A percentile compares a stretch with the other conserved stretches of the same genome.
Conservation (phyloP, 2,888 invertebrate species). For the Heliconius sara region DNA sequence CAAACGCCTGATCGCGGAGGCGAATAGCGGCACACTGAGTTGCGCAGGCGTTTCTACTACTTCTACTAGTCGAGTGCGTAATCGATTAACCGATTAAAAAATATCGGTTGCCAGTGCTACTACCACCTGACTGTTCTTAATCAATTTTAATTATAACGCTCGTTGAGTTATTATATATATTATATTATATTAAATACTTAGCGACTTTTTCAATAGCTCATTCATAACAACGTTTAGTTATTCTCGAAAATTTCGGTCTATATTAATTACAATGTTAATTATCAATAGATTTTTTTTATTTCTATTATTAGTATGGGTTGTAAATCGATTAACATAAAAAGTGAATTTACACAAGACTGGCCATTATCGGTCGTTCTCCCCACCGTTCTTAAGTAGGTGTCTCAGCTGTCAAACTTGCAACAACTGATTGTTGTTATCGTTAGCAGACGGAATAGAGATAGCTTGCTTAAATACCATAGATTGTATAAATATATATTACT, state of each 20-base stretch:
- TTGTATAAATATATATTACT: too few relatives aligned
- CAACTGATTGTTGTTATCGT: slow-evolving; percentile 58
- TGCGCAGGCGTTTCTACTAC: slow-evolving; percentile 48
- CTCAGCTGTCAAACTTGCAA: slow-evolving; percentile 55
- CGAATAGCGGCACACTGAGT: slow-evolving; percentile 51
- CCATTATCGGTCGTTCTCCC: slow-evolving; percentile 75
- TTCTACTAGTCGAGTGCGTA: slow-evolving; percentile 16
- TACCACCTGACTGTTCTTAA: slow-evolving; percentile 7
- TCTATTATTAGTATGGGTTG: background rate
- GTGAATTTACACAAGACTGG: slow-evolving; percentile 15
- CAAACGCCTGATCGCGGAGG: slow-evolving; percentile 55
- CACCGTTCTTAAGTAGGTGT: slow-evolving; percentile 52
- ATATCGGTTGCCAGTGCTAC: background rate
- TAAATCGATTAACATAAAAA: slow-evolving; percentile 4
- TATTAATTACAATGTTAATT: background rate
- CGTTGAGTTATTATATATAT: background rate
- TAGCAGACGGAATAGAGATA: slow-evolving; percentile 37
- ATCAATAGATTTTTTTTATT: background rate
- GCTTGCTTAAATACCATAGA: slow-evolving; percentile 12
- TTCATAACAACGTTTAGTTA: background rate
- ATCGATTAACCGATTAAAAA: slow-evolving; percentile 21
- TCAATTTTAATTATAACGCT: background rate
- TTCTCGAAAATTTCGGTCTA: too few relatives aligned
- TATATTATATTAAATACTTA: background rate
- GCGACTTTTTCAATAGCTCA: background rate